phyloP scores from a whole-genome alignment of 2,888 invertebrate species.

The Ariolimax columbianus region DNA sequence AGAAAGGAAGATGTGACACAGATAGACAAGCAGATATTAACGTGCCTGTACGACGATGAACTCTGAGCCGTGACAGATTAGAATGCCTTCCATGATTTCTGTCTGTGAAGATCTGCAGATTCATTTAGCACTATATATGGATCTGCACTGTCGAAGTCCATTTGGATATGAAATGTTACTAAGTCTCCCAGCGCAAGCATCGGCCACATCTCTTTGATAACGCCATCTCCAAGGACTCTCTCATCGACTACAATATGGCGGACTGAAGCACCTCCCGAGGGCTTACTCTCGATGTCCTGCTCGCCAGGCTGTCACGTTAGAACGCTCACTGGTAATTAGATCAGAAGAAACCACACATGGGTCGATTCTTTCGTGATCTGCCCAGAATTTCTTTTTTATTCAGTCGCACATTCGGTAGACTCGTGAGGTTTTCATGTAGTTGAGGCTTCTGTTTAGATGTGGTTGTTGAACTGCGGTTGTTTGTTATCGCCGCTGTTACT shows the following conservation, averaged over 20 bases:
- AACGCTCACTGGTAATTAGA: constrained; percentile 24
- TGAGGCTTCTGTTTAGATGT: neutral
- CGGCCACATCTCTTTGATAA: neutral
- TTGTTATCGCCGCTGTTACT: too few species aligned
- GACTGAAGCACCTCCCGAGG: neutral
- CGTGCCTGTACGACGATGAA: neutral
- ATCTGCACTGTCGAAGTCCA: neutral
- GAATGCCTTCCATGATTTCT: neutral
- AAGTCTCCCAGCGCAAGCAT: neutral
- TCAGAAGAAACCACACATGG: constrained; percentile 16
- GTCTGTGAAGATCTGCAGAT: neutral
- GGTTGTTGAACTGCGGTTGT: too few species aligned
- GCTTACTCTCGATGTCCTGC: neutral
- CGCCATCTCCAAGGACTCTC: neutral
- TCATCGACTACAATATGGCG: neutral
- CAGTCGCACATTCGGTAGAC: neutral
- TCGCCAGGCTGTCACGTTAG: constrained; percentile 1
- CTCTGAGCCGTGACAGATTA: neutral
- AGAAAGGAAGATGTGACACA: too few species aligned
- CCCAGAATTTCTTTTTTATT: neutral
- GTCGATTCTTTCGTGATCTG: constrained; percentile 9
- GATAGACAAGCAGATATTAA: too few species aligned
- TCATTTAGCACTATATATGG: neutral
- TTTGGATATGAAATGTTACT: neutral
- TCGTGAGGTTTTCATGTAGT: neutral